These are phyloP conservation scores for Procambarus virginalis DNA, from an alignment of 1,140 invertebrate species.

Conservation along the genomic window DNA sequence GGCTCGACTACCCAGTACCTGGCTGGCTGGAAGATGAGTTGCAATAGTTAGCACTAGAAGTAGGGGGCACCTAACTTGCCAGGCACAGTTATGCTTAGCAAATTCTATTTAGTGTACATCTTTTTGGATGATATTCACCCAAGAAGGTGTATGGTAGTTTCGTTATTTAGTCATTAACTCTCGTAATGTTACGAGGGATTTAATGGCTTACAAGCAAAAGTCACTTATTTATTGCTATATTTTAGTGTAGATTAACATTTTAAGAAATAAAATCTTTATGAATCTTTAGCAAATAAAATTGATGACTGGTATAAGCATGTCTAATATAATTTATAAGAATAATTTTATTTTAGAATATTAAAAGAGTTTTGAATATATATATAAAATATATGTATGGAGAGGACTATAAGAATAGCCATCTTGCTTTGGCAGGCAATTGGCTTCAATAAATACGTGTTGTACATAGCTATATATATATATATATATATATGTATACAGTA, in stretches of 20 bases:
- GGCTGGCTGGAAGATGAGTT: conserved; percentile 96
- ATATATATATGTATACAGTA: too few species aligned
- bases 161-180: background rate
- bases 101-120: conserved; percentile 72
- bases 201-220: background rate
- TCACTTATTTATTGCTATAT: background rate
- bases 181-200: background rate
- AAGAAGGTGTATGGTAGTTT: conserved; percentile 6
- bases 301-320: background rate
- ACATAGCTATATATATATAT: too few species aligned
- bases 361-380: background rate
- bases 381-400: background rate
- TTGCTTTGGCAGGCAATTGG: background rate
- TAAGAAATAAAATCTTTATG: background rate
- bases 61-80: background rate
- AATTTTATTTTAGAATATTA: conserved; percentile 10
- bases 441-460: background rate
- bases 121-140: conserved; percentile 30
- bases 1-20: conserved; percentile 87
- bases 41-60: conserved; percentile 4
- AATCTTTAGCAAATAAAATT: background rate
- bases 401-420: background rate
- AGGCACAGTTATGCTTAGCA: conserved; percentile 72
- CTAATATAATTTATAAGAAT: background rate
- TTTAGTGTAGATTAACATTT: background rate